These are phyloP conservation scores for Slavum lentiscoides DNA, from an alignment of 2,888 invertebrate species.

Conservation along the genomic window DNA sequence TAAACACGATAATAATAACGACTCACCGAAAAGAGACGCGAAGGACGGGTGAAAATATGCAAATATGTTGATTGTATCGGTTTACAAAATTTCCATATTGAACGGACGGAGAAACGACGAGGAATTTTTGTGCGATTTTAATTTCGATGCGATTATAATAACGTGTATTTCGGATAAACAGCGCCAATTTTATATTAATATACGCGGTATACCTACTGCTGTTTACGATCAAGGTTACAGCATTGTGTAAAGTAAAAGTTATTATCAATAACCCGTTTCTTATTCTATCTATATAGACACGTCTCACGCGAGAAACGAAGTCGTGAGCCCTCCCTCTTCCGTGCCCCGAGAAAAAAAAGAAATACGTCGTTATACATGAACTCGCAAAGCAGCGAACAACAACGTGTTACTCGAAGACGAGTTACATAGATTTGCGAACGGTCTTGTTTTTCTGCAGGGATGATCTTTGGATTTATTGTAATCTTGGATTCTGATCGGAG, in stretches of 20 bases:
- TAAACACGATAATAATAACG: background rate
- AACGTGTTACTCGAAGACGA: too few species aligned
- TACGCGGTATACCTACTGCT: background rate
- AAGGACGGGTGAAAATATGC: background rate
- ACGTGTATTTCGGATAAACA: background rate
- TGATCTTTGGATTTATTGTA: too few species aligned
- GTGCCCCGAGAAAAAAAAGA: background rate
- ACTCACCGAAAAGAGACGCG: background rate
- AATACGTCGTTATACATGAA: too few species aligned
- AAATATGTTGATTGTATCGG: background rate
- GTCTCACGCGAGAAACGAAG: background rate
- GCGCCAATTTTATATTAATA: background rate
- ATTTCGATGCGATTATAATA: background rate
- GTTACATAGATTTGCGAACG: too few species aligned
- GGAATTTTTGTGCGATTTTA: background rate
- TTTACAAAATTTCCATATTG: conserved; percentile 2
- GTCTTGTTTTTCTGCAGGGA: too few species aligned
- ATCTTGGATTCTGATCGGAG: too few species aligned
- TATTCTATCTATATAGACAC: too few species aligned
- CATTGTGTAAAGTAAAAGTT: background rate
- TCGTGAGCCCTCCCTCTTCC: background rate
- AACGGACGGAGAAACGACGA: background rate
- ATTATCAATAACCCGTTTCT: background rate
- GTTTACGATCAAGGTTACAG: background rate
- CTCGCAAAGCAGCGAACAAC: too few species aligned